Evolutionary conservation across 2,113 vertebrate genomes (phyloP).

Genomic region (Lophotis ruficrista): DNA sequence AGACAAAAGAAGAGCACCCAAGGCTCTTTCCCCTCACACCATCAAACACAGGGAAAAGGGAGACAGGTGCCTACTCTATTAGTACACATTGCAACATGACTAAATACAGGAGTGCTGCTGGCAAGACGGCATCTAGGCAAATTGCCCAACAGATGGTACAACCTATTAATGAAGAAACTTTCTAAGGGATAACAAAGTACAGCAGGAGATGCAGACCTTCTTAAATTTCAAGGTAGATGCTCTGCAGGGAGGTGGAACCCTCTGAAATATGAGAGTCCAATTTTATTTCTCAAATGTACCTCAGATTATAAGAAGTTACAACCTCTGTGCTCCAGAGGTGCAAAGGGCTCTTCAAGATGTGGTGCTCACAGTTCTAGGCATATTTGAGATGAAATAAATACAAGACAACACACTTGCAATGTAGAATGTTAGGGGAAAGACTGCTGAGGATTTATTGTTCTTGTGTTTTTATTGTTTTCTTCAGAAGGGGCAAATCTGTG

Average conservation of each 20-base stretch:
- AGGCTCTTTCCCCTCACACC: neutral
- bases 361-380: neutral
- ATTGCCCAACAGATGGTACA: conserved; percentile 59
- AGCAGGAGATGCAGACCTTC: neutral
- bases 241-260: neutral
- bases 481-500: neutral
- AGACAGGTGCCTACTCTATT: conserved; percentile 14
- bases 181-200: neutral
- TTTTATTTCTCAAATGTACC: neutral
- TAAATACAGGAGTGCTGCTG: conserved; percentile 5
- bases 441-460: neutral
- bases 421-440: neutral
- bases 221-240: neutral
- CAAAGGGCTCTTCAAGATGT: neutral
- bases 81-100: neutral
- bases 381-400: conserved; percentile 7
- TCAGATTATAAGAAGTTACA: neutral
- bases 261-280: neutral
- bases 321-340: neutral
- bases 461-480: neutral
- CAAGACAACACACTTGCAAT: neutral
- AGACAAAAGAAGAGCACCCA: neutral
- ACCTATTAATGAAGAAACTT: conserved; percentile 23
- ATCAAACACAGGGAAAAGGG: neutral
- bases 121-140: conserved; percentile 28